Base-by-base conservation (phyloP, 2,113 vertebrate genomes). In the Ardeotis arabs region DNA sequence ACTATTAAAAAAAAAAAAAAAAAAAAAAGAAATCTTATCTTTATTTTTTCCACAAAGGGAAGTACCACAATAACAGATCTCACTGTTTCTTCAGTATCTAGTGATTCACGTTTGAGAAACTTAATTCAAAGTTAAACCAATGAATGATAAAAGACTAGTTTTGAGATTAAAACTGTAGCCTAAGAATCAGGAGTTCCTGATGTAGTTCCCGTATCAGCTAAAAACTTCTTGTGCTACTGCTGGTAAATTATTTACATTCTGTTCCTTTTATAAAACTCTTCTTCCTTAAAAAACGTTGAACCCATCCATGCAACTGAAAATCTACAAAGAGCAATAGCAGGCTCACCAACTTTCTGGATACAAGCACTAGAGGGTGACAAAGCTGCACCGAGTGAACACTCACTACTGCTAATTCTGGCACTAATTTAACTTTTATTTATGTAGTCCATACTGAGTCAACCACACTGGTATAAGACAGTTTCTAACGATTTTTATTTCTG, bases 291-390 rank as follows among this genome's bases (percentile, higher is more conserved):
- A 78, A 85, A 45, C 16, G 63, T 58, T 70, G 44, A 86, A 52
- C 7, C 22, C 81, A 41, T 12, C 10, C 45, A 28, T 4, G 4
- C 22, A 79, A 69, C 22, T 41, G 17, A 35, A 89, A 74, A 24
- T 4, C 28, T 35, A 52, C 5, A 9, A 21, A 49, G 5, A 74
- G 28, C n/a, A 52, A 9, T 0, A 86, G 67, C 39, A 90, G n/a
- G 23, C 60, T 86, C 68, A 55, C 25, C 55, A 80, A 10, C 14
- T n/a, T 29, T 55, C 50, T 33, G 50, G 59, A 55, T 59, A 52
- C 33, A 39, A 77, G 77, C 93, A 84, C 89, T 74, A 89, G 80
- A 95, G 84, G 80, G 90, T 95, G 87, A 87, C 79, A 96, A 66
- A 90, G 50, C 63, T 50, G 56, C 55, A 90, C 4, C 12, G 59